Percentiles rank a stretch among this genome's conserved stretches.
phyloP scores from a whole-genome alignment of 2,113 vertebrate genomes.

The Tricholaema leucomelas region DNA sequence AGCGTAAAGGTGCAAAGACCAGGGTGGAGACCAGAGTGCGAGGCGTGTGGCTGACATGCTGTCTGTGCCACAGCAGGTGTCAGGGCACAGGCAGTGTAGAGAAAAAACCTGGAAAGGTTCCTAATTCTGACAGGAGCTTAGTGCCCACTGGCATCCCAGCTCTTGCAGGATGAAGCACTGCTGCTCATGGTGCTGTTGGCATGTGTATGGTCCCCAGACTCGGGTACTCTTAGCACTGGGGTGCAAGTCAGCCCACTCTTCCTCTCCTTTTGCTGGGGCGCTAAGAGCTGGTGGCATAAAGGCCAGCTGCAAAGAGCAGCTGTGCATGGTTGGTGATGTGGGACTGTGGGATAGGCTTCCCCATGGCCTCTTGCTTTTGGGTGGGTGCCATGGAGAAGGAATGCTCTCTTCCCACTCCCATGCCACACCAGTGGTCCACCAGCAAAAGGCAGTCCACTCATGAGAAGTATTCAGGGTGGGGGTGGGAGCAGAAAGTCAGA shows the following conservation, averaged over 20 bases:
- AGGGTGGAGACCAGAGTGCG: not conserved
- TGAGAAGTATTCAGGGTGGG: not conserved
- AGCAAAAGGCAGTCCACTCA: not conserved
- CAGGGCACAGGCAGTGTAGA: fast-evolving
- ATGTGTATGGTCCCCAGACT: fast-evolving
- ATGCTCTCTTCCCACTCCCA: not conserved
- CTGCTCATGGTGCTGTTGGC: not conserved
- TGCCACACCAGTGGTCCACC: not conserved
- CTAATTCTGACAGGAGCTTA: not conserved
- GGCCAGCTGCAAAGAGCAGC: not conserved
- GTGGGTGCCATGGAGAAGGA: not conserved
- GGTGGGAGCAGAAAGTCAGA: not conserved
- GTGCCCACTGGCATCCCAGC: not conserved
- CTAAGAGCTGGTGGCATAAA: not conserved
- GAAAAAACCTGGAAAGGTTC: not conserved
- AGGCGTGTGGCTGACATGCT: fast-evolving
- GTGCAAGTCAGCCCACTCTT: not conserved
- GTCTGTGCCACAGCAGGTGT: not conserved
- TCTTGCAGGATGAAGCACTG: not conserved
- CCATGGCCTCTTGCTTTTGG: not conserved
- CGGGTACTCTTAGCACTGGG: not conserved
- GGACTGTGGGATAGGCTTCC: not conserved
- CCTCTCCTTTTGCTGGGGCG: not conserved
- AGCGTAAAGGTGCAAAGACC: not conserved
- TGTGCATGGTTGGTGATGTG: fast-evolving